Percentiles rank a stretch among this genome's conserved stretches.
Evolutionary conservation across 64 coral and sea anemone genomes (phyloP).

Genomic region (Stylophora pistillata): DNA sequence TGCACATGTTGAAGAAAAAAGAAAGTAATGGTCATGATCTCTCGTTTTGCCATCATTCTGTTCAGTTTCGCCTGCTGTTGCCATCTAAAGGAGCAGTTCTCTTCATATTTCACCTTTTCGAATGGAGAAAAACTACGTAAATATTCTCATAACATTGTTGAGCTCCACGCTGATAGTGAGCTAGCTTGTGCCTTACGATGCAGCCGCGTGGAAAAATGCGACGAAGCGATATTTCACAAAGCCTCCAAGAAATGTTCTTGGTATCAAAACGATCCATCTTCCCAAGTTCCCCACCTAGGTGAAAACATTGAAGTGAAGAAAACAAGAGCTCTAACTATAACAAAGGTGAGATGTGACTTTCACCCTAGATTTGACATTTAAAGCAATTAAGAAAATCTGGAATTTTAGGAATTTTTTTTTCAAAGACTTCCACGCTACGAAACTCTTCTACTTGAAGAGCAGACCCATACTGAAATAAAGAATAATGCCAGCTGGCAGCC

Average conservation of each 20-base stretch:
- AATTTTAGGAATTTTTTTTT: too few relatives aligned
- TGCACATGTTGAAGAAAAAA: too few relatives aligned
- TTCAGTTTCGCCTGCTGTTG: neutral
- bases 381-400: too few relatives aligned
- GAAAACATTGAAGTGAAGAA: too few relatives aligned
- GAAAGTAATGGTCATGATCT: too few relatives aligned
- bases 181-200: slow-evolving; percentile 4
- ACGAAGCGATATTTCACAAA: neutral
- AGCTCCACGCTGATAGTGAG: neutral
- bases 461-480: too few relatives aligned
- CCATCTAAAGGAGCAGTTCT: neutral
- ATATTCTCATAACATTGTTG: neutral
- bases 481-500: too few relatives aligned
- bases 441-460: too few relatives aligned
- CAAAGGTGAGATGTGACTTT: neutral
- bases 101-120: neutral
- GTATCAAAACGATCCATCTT: too few relatives aligned
- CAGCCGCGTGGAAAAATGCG: neutral
- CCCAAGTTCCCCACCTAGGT: too few relatives aligned
- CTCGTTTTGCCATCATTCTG: neutral
- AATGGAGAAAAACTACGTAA: neutral
- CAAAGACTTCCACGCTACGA: too few relatives aligned
- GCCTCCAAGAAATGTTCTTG: neutral
- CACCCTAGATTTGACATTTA: too few relatives aligned
- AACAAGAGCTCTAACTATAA: neutral